Evolutionary conservation across 2,113 vertebrate species (phyloP).

Genomic region (Alligator mississippiensis): DNA sequence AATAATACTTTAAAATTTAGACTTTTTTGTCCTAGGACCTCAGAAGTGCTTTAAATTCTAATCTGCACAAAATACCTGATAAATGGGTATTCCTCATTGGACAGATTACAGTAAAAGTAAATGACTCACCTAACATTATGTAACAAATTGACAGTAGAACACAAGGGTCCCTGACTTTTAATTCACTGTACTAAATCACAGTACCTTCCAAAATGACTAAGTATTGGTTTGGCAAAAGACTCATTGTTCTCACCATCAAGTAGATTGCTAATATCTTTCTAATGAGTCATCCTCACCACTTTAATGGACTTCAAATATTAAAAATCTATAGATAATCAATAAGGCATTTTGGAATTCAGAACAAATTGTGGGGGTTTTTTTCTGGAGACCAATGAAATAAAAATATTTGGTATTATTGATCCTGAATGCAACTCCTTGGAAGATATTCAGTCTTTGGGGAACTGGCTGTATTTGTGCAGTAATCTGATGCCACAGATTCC

Average conservation of each 20-base stretch:
- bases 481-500: neutral
- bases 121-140: neutral
- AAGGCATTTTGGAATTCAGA: neutral
- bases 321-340: neutral
- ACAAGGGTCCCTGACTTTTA: neutral
- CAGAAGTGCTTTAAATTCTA: slow-evolving; percentile 18
- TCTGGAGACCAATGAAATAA: neutral
- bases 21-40: neutral
- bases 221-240: neutral
- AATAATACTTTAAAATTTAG: neutral
- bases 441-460: slow-evolving; percentile 6
- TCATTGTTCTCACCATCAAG: neutral
- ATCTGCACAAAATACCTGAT: neutral
- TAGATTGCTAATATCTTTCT: too few relatives aligned
- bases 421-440: neutral
- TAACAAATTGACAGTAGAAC: neutral
- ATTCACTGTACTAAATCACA: neutral
- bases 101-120: neutral
- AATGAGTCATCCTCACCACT: neutral
- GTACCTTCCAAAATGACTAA: neutral
- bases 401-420: neutral
- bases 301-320: neutral
- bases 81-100: neutral
- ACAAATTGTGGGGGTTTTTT: neutral
- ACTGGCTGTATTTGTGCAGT: neutral